Evolutionary conservation across 1,140 invertebrate genomes (phyloP), one percentile per base, ranked within the genome.

Genomic region (Coelopa frigida): DNA sequence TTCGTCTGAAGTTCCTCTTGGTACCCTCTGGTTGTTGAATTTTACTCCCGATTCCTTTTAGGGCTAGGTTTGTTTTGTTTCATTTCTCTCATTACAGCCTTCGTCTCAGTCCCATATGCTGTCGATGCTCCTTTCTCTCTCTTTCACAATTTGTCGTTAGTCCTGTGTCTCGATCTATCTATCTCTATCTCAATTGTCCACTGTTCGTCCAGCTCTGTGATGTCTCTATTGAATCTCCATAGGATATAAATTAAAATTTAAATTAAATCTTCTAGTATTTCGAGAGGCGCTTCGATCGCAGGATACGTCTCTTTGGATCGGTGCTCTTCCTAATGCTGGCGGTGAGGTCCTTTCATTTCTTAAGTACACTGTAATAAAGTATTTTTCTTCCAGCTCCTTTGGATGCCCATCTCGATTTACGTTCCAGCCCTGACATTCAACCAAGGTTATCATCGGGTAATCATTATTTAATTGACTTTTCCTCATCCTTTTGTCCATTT

Each of bases 401-500:
- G 59, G 59, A 83, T 35, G 77, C 83, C 35, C 77, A 79, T 45
- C 85, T 85, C 71, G 78, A 88, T 90, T 6, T 91, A 87, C 61
- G 87, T 87, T 1, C 89, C 88, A 5, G 85, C 87, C 2, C 70
- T 90, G 49, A 87, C 87, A 33, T 63, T 91, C 38, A 84, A 83
- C 63, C 81, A 85, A 78, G 78, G 79, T 81, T 71, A 44, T 31
- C 41, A 12, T 45, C 11, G 5, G 3, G 18, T 4, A 45, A 4
- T 24, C 17, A 32, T 24, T n/a, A 40, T 29, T 20, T 21, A 39
- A 2, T 17, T 33, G 27, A 35, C 18, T 42, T 42, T 41, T 14
- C 18, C 31, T 40, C 22, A 8, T 14, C 6, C 14, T 3, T 33
- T 3, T 12, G n/a, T n/a, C 20, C 14, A 8, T 15, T 68, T 70